phyloP scores from a whole-genome alignment of 2,113 vertebrate genomes.

The Chauna torquata region DNA sequence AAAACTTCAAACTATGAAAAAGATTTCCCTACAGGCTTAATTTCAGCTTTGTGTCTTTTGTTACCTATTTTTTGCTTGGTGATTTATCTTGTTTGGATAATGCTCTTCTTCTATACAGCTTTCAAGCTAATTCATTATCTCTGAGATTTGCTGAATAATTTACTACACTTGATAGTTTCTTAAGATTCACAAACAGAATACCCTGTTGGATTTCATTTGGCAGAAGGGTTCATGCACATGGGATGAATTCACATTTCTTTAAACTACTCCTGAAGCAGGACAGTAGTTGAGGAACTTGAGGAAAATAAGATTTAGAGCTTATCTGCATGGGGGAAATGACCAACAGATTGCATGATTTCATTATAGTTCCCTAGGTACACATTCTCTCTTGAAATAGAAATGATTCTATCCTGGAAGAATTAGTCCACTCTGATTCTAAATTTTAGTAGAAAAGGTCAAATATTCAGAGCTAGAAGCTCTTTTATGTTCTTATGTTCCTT shows the following conservation, averaged over 20 bases:
- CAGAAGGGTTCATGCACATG: neutral
- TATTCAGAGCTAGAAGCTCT: neutral
- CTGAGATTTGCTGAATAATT: constrained; percentile 5
- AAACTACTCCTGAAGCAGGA: neutral
- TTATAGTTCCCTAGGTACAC: neutral
- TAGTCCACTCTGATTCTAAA: neutral
- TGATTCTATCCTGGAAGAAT: constrained; percentile 25
- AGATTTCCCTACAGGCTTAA: neutral
- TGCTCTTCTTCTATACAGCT: neutral
- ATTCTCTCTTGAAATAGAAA: neutral
- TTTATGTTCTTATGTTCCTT: neutral
- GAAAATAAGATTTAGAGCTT: neutral
- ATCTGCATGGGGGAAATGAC: neutral
- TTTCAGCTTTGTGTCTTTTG: neutral
- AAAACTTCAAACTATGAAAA: neutral
- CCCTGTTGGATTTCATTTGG: neutral
- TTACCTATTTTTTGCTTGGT: neutral
- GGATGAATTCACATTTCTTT: neutral
- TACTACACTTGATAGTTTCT: neutral
- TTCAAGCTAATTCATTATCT: neutral
- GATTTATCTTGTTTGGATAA: neutral
- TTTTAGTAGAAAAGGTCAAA: neutral
- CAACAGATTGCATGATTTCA: neutral
- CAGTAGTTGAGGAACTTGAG: neutral
- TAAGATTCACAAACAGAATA: neutral